Conservation (phyloP, 1,140 invertebrate genomes). For the Tetragonula clypearis region DNA sequence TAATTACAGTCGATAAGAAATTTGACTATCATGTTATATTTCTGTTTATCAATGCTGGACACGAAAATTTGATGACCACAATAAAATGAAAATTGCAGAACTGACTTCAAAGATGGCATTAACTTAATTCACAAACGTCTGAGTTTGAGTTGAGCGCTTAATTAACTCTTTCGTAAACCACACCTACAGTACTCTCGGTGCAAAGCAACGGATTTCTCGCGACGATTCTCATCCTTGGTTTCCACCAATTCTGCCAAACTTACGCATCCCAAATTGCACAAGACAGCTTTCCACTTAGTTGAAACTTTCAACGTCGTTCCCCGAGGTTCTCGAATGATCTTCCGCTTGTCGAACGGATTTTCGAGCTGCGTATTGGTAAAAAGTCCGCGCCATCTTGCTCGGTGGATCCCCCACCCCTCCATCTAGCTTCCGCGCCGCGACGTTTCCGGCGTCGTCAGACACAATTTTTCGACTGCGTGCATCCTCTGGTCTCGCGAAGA, state of each 20-base stretch:
- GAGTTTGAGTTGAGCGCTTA: too few species aligned
- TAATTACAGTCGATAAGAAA: neutral
- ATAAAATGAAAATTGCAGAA: neutral
- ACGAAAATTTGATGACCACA: neutral
- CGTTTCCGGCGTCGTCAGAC: slow-evolving; percentile 47
- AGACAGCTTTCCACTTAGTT: slow-evolving; percentile 4
- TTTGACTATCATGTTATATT: neutral
- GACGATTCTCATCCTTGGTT: neutral
- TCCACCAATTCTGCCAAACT: neutral
- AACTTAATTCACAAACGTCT: too few species aligned
- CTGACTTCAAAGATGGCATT: too few species aligned
- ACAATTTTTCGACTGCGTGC: slow-evolving; percentile 41
- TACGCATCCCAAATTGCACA: neutral
- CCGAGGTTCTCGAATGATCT: slow-evolving; percentile 23
- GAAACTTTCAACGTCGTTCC: slow-evolving; percentile 15
- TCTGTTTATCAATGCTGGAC: neutral
- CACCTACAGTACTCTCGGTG: neutral
- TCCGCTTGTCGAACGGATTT: slow-evolving; percentile 30
- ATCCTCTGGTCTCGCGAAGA: slow-evolving; percentile 24
- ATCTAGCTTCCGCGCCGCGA: neutral
- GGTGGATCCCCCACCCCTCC: neutral
- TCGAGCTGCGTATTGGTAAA: neutral
- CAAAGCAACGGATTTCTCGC: too few species aligned
- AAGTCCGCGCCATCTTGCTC: neutral
- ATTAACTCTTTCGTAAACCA: neutral